Evolutionary conservation across 92 coral and sea anemone genomes (phyloP), one percentile per base, ranked within the genome.

Genomic region (Nematostella vectensis): DNA sequence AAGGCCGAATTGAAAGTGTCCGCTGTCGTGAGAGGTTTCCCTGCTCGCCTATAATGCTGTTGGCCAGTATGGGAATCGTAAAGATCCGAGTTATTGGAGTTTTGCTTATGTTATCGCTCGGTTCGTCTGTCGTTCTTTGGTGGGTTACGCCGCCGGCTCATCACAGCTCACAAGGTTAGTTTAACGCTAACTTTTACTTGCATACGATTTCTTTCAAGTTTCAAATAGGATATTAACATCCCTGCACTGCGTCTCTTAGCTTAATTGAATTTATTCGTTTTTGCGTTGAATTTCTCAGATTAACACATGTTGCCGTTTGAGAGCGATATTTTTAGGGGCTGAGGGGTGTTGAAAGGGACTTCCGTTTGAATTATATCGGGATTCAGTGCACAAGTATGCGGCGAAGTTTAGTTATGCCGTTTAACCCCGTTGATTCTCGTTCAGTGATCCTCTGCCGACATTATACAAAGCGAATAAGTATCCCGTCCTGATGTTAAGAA

Each of bases 91-190:
- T 75, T 24, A 58, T 78, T 4, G 85, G 61, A 54, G 50, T 78
- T 29, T 48, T 78, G 37, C 59, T 78, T 22, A 63, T 74, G 75
- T 31, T 78, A 29, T 78, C 85, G 3, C 63, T 78, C 11, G 70
- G 85, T 27, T 78, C 85, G 2, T 78, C 85, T 26, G 58, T 78
- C 13, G 79, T 78, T 11, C 31, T 78, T 13, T 78, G 85, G 85
- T 78, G 85, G 85, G 61, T 78, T 29, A 71, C 79, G 10, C 85
- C 85, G 11, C 57, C 75, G 40, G 85, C 39, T 18, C 70, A 64
- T 31, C 70, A 78, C 61, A 47, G 6, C 8, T 26, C 73, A 27
- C 64, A 56, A 67, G 73, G 73, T 67, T 15, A 62, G 68, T 8
- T 15, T 6, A 33, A n/a, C n/a, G n/a, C n/a, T n/a, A n/a, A n/a